phyloP scores from a whole-genome alignment of 2,797 vertebrate genomes.

The Cossypha caffra region DNA sequence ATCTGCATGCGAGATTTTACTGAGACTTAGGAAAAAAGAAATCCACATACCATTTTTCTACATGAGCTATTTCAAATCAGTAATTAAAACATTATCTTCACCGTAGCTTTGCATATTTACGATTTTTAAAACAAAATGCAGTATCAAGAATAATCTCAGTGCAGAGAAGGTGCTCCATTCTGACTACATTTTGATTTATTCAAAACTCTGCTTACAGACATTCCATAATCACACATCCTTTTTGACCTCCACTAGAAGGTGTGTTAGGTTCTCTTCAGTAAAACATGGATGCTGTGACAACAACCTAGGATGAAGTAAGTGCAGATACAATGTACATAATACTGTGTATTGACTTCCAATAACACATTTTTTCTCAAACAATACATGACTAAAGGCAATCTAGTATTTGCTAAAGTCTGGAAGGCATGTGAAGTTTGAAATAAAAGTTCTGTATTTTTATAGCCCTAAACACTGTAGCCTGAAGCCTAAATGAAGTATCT shows the following conservation, averaged over 20 bases:
- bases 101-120: neutral
- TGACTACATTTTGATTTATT: neutral
- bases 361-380: neutral
- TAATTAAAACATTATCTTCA: neutral
- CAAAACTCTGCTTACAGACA: neutral
- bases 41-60: neutral
- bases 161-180: neutral
- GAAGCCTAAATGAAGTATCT: neutral
- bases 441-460: neutral
- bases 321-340: neutral
- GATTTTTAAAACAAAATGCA: neutral
- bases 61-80: neutral
- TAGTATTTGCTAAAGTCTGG: neutral
- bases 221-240: neutral
- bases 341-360: neutral
- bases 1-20: neutral
- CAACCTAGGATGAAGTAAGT: neutral
- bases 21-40: neutral
- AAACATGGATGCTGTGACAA: neutral
- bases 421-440: neutral
- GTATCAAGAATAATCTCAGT: neutral
- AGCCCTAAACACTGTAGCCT: neutral
- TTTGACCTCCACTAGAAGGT: neutral
- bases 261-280: neutral
- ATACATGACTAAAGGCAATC: neutral